These are phyloP conservation scores for Margaritifera margaritifera DNA, from an alignment of 2,888 invertebrate species.

Conservation along the genomic window DNA sequence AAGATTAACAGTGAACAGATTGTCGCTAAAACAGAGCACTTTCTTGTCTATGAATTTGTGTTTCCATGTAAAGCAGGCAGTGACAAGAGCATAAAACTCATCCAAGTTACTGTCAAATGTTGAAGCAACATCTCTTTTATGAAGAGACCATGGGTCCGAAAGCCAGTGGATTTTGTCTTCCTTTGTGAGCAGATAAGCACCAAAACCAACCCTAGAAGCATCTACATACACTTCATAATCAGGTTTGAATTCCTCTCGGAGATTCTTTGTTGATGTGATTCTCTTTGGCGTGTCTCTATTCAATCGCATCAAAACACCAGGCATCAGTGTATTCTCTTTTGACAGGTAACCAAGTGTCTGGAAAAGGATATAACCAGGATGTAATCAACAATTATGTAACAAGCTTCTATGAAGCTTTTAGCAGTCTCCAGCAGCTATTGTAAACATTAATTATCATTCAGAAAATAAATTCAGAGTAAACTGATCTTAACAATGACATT, in stretches of 20 bases:
- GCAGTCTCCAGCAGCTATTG: too few species aligned
- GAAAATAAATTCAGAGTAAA: too few species aligned
- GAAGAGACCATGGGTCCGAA: constrained; percentile 33
- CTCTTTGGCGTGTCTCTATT: neutral
- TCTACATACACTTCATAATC: constrained; percentile 50
- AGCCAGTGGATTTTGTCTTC: constrained; percentile 38
- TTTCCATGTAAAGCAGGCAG: constrained; percentile 54
- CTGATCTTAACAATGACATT: too few species aligned
- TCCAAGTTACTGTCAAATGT: constrained; percentile 17
- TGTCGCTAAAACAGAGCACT: constrained; percentile 45
- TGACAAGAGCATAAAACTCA: constrained; percentile 49
- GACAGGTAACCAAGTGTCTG: constrained; percentile 31
- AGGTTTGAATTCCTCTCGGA: constrained; percentile 22
- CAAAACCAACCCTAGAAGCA: constrained; percentile 45
- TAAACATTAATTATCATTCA: too few species aligned
- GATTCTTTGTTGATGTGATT: too few species aligned
- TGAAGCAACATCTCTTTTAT: constrained; percentile 11
- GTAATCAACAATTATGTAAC: too few species aligned
- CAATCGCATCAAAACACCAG: constrained; percentile 7
- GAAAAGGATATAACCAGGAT: constrained; percentile 7
- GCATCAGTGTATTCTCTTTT: constrained; percentile 14
- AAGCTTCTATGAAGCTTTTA: too few species aligned
- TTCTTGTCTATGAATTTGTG: constrained; percentile 46
- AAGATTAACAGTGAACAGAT: constrained; percentile 21
- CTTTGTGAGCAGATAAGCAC: constrained; percentile 44